phyloP scores from a whole-genome alignment of 2,113 vertebrate genomes.

The Furnarius figulus region DNA sequence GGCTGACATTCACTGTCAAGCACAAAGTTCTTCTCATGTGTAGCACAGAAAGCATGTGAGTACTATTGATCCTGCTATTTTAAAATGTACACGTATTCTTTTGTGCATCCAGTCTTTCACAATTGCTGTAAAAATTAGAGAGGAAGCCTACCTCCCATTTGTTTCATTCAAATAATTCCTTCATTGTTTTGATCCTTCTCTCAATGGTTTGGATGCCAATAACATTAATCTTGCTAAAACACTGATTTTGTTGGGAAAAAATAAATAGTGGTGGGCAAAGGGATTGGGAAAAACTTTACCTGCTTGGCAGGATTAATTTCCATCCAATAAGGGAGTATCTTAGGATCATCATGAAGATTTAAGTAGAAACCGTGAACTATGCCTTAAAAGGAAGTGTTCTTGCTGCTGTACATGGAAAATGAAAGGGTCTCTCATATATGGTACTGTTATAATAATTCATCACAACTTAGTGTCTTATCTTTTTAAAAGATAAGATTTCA shows the following conservation, averaged over 20 bases:
- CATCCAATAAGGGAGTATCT: background rate
- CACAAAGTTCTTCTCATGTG: fast-evolving
- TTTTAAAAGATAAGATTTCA: background rate
- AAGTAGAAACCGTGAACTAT: background rate
- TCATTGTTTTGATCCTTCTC: background rate
- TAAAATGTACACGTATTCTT: background rate
- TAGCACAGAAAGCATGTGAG: background rate
- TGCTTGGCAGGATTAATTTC: background rate
- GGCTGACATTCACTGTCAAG: background rate
- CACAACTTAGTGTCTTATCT: background rate
- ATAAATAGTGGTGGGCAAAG: background rate
- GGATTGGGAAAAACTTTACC: background rate
- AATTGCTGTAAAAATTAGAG: background rate
- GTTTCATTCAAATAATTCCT: background rate
- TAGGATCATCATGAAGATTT: background rate
- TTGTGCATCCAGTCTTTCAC: background rate
- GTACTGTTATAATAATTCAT: background rate
- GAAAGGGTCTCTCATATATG: background rate
- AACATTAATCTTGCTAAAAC: background rate
- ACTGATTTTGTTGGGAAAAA: background rate
- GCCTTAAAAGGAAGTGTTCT: background rate
- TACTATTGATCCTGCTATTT: fast-evolving
- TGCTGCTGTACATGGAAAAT: background rate
- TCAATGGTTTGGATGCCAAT: background rate
- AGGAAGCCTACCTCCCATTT: background rate